These are phyloP conservation scores for Tychaedon coryphoeus DNA, from an alignment of 2,113 vertebrate species.

Conservation along the genomic window DNA sequence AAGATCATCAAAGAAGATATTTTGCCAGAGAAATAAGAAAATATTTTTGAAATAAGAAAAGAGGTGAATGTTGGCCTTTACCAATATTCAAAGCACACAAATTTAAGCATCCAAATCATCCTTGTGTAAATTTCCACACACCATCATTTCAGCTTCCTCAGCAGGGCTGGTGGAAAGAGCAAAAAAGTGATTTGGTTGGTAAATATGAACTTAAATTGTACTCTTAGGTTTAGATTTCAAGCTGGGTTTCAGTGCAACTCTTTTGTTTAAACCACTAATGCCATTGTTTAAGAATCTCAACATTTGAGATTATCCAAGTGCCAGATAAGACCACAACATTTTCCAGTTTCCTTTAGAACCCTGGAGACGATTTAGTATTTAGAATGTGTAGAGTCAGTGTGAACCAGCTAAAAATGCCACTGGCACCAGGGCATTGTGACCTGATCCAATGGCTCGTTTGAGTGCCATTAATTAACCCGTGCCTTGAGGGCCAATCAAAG, in stretches of 20 bases:
- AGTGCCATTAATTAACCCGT: background rate
- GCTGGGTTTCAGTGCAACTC: background rate
- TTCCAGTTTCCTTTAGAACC: background rate
- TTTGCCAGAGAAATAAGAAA: background rate
- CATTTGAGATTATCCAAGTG: background rate
- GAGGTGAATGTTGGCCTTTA: fast-evolving
- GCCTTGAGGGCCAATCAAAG: background rate
- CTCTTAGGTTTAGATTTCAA: background rate
- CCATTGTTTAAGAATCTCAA: background rate
- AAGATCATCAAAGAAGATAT: background rate
- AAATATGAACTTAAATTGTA: background rate
- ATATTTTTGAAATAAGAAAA: background rate
- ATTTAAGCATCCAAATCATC: background rate
- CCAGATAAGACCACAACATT: background rate
- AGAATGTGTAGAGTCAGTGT: background rate
- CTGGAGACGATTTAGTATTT: background rate
- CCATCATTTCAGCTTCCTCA: background rate
- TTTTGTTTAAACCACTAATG: background rate
- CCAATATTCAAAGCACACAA: background rate
- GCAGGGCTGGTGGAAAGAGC: background rate
- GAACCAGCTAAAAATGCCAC: background rate
- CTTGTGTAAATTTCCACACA: fast-evolving
- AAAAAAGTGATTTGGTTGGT: background rate
- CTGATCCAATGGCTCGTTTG: background rate
- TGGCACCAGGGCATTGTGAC: background rate